Evolutionary conservation across 2,888 invertebrate species (phyloP).

Genomic region (Ichneumon xanthorius): DNA sequence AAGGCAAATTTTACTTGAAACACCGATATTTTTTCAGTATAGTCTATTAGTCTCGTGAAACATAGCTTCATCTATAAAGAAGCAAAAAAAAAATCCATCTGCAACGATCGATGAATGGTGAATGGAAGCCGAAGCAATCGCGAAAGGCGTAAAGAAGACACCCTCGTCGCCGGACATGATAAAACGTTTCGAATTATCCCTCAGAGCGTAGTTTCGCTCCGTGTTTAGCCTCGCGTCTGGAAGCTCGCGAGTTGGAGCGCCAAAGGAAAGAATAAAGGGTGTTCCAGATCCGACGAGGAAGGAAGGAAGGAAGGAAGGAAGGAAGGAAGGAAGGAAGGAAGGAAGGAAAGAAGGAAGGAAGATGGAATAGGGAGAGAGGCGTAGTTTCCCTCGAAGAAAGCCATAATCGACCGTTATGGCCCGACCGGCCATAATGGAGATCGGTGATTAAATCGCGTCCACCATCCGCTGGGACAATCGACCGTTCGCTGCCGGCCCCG

Average conservation of each 20-base stretch:
- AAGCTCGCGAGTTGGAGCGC: conserved; percentile 23
- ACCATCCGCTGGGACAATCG: conserved; percentile 77
- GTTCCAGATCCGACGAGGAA: neutral
- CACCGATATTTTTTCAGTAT: too few relatives aligned
- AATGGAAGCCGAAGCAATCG: conserved; percentile 8
- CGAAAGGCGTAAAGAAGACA: neutral
- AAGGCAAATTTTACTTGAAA: too few relatives aligned
- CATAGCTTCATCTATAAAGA: too few relatives aligned
- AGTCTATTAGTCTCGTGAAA: neutral
- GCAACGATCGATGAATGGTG: neutral
- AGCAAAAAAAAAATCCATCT: neutral
- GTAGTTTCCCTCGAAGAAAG: conserved; percentile 60
- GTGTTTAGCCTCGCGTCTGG: conserved; percentile 72
- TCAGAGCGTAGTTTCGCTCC: conserved; percentile 73
- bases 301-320: conserved; percentile 21
- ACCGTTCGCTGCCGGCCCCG: conserved; percentile 6
- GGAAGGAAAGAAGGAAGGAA: conserved; percentile 30
- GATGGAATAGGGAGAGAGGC: conserved; percentile 28
- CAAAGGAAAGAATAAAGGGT: conserved; percentile 15
- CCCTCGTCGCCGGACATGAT: conserved; percentile 70
- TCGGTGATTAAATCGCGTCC: conserved; percentile 78
- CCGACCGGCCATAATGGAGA: conserved; percentile 74
- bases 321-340: conserved; percentile 14
- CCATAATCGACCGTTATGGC: conserved; percentile 6
- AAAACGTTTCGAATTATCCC: conserved; percentile 74